Base-by-base conservation (phyloP, 1,140 invertebrate species). In the Mizuhopecten yessoensis region DNA sequence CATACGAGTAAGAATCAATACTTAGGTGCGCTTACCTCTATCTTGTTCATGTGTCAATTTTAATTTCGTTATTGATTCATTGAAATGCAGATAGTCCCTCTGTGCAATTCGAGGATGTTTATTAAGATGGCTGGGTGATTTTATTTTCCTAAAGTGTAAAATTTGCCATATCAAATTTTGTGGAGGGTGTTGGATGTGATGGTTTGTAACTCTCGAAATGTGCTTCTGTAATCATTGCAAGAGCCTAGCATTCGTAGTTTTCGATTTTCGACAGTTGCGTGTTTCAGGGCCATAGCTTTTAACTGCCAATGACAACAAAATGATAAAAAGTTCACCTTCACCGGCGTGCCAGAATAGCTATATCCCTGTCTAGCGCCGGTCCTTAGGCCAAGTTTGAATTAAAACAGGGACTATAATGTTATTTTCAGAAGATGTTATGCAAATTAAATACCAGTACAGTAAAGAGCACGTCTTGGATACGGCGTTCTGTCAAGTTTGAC, bases 61-160 rank as follows among this genome's bases (percentile, higher is more conserved):
- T n/a, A 75, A 75, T 75, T 75, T 75, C 57, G 17, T 75, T 75
- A 75, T 75, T 75, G 57, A 75, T 75, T 75, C 57, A 75, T 75
- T 9, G n/a, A 75, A 75, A 75, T 75, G 29, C 57, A 75, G 57
- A 75, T 29, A 75, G 5, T 75, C 57, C 57, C 57, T n/a, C n/a
- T 75, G 57, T 75, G 57, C 11, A 75, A 29, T 75, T n/a, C 57
- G 29, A 75, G n/a, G 57, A n/a, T 75, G 57, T 75, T 75, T 75
- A 75, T 75, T n/a, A 75, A 75, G 57, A 75, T 75, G n/a, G 0
- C 29, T 17, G 23, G 23, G 57, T 75, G 3, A 17, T 75, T 75
- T 75, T 29, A 75, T 9, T 75, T 75, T 75, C 57, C 29, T 9
- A 7, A 75, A 29, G 57, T 75, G 57, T 75, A 29, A 29, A 75